A percentile compares a stretch with the other conserved stretches of the same genome.
Conservation (phyloP, 2,797 vertebrate genomes). For the Salarias fasciatus region DNA sequence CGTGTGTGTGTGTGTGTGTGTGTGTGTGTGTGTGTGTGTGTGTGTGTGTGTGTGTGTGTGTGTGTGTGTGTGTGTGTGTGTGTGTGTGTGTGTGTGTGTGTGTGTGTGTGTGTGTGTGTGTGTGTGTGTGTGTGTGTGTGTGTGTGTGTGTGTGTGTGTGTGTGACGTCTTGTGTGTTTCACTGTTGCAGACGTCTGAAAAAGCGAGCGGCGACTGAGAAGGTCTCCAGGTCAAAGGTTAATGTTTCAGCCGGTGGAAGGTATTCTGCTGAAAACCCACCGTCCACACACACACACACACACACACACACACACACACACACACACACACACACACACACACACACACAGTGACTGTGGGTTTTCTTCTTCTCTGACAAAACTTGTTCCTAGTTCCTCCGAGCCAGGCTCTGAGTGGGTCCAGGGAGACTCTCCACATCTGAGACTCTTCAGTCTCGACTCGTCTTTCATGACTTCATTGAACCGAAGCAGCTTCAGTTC, state of each 20-base stretch:
- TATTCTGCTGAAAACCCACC: constrained; percentile 78
- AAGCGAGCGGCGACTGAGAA: constrained; percentile 81
- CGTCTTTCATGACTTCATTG: no score
- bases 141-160: constrained; percentile 47
- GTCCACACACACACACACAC: constrained; percentile 13
- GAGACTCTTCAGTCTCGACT: no score
- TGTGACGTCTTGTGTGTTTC: constrained; percentile 79
- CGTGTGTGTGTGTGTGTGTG: constrained; percentile 9
- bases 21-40: constrained; percentile 11
- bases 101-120: constrained; percentile 4
- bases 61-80: constrained; percentile 30
- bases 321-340: no score
- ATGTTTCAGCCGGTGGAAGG: constrained; percentile 83
- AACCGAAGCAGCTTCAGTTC: no score
- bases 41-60: constrained; percentile 5
- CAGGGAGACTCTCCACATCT: no score
- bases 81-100: constrained; percentile 11
- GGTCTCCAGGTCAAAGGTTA: constrained; percentile 72
- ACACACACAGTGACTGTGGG: constrained; percentile 51
- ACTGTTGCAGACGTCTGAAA: constrained; percentile 85
- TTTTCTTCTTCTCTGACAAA: constrained; percentile 61
- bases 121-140: constrained; percentile 29
- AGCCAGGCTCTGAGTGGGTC: no score
- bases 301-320: no score
- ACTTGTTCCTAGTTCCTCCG: no score